Base-by-base conservation (phyloP, 1,140 invertebrate genomes). In the Brachionus angularis region DNA sequence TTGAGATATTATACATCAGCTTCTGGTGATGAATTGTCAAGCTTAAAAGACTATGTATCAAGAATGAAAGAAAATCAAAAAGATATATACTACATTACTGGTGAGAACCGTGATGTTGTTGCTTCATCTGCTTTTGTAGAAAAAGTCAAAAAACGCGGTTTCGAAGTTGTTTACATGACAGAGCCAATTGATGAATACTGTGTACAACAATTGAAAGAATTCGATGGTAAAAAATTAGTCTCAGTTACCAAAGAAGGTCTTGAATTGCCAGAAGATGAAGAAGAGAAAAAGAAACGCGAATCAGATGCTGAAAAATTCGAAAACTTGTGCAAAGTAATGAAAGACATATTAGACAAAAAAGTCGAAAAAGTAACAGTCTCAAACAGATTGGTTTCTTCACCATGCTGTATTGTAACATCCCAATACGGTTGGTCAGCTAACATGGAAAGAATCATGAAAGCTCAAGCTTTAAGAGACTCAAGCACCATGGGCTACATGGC, bases 401-500 rank as follows among this genome's bases (percentile, higher is more conserved):
- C 96, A 0, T 98, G 94, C 84, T 97, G 95, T 81, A 98, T 98
- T 77, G 96, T 98, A 18, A 98, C 95, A 14, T 92, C 91, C 14
- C 93, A 98, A 79, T 98, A 95, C 79, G 94, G 95, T 50, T 98
- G 94, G 96, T 92, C 94, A 5, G 94, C 95, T 4, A 98, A 98
- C 83, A 98, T 98, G 95, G 96, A 98, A 79, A 87, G 95, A 70
- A 98, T 98, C 82, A 98, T 98, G 94, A 98, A 98, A 81, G 95
- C 94, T 0, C 93, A 96, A 80, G 93, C 93, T 34, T 85, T 96
- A 0, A 83, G 91, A 25, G 95, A 98, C 77, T 90, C 91, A 0
- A 91, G 90, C 21, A 96, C 95, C 62, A 95, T 97, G 92, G 91
- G 92, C 49, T 98, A 98, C 84, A 97, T 97, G 94, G 89, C 93